phyloP scores from a whole-genome alignment of 2,888 invertebrate species.

The Ctenicera cuprea region DNA sequence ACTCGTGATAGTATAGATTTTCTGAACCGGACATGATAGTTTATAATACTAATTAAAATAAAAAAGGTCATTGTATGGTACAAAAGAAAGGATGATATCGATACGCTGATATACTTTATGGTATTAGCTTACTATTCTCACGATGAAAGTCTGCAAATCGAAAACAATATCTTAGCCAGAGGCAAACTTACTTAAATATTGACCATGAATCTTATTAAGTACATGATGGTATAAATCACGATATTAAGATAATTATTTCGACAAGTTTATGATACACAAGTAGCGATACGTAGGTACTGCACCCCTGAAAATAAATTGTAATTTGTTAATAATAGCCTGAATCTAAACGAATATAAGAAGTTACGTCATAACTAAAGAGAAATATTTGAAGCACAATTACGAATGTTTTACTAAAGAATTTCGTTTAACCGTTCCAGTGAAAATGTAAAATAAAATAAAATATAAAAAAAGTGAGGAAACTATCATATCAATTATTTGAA shows the following conservation, averaged over 20 bases:
- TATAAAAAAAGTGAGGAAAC: too few relatives aligned
- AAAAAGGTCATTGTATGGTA: conserved; percentile 26
- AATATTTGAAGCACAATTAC: neutral
- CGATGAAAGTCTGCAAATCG: conserved; percentile 1
- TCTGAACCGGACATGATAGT: conserved; percentile 26
- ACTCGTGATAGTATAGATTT: conserved; percentile 26
- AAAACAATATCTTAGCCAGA: neutral
- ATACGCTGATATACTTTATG: neutral
- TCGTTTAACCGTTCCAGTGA: too few relatives aligned
- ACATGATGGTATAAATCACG: neutral
- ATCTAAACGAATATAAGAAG: neutral
- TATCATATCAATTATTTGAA: too few relatives aligned
- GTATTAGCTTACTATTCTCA: conserved; percentile 1
- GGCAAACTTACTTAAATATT: conserved; percentile 1
- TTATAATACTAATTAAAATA: conserved; percentile 32
- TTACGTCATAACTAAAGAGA: neutral
- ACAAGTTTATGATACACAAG: neutral
- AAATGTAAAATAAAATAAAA: too few relatives aligned
- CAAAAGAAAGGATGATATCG: neutral
- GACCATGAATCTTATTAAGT: conserved; percentile 5
- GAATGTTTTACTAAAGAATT: too few relatives aligned
- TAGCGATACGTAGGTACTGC: neutral
- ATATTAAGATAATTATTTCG: conserved; percentile 5
- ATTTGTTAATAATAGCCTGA: neutral
- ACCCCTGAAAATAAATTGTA: neutral